phyloP scores from a whole-genome alignment of 2,888 invertebrate species.

The Pristionchus entomophagus region DNA sequence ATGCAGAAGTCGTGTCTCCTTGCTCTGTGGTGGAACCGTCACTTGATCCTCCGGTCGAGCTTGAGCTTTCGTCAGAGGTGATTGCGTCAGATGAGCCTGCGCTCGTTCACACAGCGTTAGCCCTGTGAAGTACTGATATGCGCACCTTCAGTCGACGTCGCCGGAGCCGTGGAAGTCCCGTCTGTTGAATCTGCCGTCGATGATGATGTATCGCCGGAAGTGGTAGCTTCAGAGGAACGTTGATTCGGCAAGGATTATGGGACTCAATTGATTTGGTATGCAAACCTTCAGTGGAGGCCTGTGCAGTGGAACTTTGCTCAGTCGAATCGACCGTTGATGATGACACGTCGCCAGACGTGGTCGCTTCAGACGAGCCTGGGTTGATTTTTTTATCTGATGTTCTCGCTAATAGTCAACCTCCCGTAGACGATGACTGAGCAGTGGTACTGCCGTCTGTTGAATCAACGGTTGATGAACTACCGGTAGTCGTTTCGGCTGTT shows the following conservation, averaged over 20 bases:
- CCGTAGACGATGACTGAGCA: neutral
- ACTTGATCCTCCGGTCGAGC: neutral
- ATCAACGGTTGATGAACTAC: neutral
- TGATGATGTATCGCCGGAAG: neutral
- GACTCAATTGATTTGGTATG: too few species aligned
- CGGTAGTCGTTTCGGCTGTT: neutral
- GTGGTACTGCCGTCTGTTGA: neutral
- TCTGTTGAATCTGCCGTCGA: neutral
- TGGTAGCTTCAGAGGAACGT: too few species aligned
- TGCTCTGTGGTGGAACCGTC: neutral
- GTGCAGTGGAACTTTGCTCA: neutral
- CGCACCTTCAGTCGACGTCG: too few species aligned
- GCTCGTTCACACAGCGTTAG: neutral
- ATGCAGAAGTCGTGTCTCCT: neutral
- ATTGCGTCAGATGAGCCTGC: neutral
- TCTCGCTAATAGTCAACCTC: neutral
- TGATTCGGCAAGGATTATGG: too few species aligned
- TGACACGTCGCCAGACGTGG: neutral
- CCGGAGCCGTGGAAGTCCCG: neutral
- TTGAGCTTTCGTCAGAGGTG: neutral
- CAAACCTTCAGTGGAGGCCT: neutral
- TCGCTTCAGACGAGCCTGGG: neutral
- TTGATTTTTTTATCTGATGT: too few species aligned
- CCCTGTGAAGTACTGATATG: too few species aligned
- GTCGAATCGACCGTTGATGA: too few species aligned